phyloP scores from a whole-genome alignment of 1,140 invertebrate species.

The Nixonia krombeini region DNA sequence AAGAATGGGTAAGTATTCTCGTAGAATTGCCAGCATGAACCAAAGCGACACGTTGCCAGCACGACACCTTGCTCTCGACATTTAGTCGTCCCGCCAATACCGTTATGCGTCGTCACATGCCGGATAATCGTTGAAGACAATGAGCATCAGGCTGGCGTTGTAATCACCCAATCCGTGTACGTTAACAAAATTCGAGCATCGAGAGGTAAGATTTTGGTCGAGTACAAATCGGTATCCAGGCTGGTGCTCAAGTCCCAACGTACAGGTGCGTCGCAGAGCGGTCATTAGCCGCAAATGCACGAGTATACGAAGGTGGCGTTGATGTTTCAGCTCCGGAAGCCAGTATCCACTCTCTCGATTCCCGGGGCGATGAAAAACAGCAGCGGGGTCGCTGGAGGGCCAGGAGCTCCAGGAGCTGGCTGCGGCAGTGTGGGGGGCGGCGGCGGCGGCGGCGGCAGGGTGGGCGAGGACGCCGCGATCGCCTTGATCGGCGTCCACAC shows the following conservation, averaged over 20 bases:
- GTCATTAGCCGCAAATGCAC: conserved; percentile 7
- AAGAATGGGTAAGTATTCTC: conserved; percentile 35
- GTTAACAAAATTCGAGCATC: too few species aligned
- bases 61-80: conserved; percentile 32
- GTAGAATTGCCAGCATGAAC: conserved; percentile 41
- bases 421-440: conserved; percentile 69
- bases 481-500: conserved; percentile 87
- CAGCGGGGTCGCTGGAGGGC: conserved; percentile 75
- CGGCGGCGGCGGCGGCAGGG: conserved; percentile 68
- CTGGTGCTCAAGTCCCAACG: background rate
- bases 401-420: conserved; percentile 72
- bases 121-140: too few species aligned
- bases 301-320: conserved; percentile 30
- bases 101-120: conserved; percentile 29
- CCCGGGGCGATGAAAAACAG: conserved; percentile 90
- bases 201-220: too few species aligned
- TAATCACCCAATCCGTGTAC: too few species aligned
- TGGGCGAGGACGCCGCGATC: conserved; percentile 81
- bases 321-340: conserved; percentile 91
- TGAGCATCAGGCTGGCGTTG: conserved; percentile 29
- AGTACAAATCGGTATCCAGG: too few species aligned
- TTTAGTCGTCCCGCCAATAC: conserved; percentile 32
- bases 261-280: background rate
- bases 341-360: conserved; percentile 95
- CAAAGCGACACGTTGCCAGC: conserved; percentile 40